Percentiles rank a stretch among this genome's conserved stretches.
Conservation (phyloP, 2,113 vertebrate genomes). For the Aphyosemion australe region DNA sequence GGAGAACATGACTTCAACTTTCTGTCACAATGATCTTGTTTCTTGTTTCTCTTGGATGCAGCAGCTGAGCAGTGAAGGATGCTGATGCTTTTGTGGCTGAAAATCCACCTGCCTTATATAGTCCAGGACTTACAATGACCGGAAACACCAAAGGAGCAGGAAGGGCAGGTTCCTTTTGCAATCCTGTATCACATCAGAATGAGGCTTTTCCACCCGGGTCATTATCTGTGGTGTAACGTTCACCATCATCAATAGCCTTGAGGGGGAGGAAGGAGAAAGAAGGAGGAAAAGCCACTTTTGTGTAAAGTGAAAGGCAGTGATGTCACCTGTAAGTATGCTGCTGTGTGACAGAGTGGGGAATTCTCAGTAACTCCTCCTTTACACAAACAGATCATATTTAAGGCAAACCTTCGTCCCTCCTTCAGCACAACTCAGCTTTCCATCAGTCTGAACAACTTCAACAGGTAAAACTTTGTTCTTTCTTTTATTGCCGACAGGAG, state of each 20-base stretch:
- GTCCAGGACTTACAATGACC: not conserved
- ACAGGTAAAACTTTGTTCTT: slow-evolving; percentile 61
- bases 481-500: no score
- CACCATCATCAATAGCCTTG: not conserved
- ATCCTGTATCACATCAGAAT: slow-evolving; percentile 3
- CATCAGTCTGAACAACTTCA: slow-evolving; percentile 27
- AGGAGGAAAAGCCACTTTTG: not conserved
- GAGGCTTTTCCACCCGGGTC: slow-evolving; percentile 33
- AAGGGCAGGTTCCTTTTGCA: slow-evolving; percentile 16
- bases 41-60: slow-evolving; percentile 20
- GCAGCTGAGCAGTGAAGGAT: slow-evolving; percentile 21
- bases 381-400: slow-evolving; percentile 32
- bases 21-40: slow-evolving; percentile 1
- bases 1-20: slow-evolving; percentile 65
- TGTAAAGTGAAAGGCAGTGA: slow-evolving; percentile 13
- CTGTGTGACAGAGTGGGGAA: slow-evolving; percentile 2
- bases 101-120: slow-evolving; percentile 64
- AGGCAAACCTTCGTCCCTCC: slow-evolving; percentile 34
- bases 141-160: slow-evolving; percentile 24
- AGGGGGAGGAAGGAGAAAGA: slow-evolving; percentile 1
- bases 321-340: slow-evolving; percentile 35
- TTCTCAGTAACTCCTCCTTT: slow-evolving; percentile 66
- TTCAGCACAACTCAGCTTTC: slow-evolving; percentile 33
- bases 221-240: not conserved
- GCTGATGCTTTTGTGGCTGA: slow-evolving; percentile 39